Percentiles rank a stretch among this genome's conserved stretches.
These are phyloP conservation scores for Stegana nigrithorax DNA, from an alignment of 2,888 invertebrate species.

Conservation along the genomic window DNA sequence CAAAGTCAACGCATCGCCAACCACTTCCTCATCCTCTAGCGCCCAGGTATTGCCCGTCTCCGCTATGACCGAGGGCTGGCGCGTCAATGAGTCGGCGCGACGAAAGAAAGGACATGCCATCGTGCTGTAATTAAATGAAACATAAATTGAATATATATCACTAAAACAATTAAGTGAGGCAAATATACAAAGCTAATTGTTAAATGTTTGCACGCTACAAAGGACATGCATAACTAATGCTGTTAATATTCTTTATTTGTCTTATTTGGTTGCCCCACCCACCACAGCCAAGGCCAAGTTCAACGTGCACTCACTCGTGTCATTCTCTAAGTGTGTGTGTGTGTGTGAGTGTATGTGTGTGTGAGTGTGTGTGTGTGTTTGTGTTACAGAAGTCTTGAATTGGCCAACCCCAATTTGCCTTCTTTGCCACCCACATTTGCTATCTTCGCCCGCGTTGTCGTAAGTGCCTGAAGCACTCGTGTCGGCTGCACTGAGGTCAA, in stretches of 20 bases:
- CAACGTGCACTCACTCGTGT: slow-evolving; percentile 52
- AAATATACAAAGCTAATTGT: not conserved
- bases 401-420: slow-evolving; percentile 28
- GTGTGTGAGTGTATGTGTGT: slow-evolving; percentile 7
- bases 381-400: slow-evolving; percentile 17
- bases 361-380: slow-evolving; percentile 12
- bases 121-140: slow-evolving; percentile 28
- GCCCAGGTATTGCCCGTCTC: slow-evolving; percentile 63
- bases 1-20: slow-evolving; percentile 70
- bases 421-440: slow-evolving; percentile 5
- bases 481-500: slow-evolving; percentile 40
- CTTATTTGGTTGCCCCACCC: slow-evolving; percentile 3
- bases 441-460: slow-evolving; percentile 8
- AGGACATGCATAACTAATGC: not conserved
- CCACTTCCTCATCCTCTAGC: slow-evolving; percentile 66
- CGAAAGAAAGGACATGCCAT: slow-evolving; percentile 69
- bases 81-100: slow-evolving; percentile 63
- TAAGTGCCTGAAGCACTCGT: slow-evolving; percentile 36
- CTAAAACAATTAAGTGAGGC: not conserved
- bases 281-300: slow-evolving; percentile 50
- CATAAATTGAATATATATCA: not conserved
- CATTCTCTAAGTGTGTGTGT: not conserved
- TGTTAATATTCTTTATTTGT: not conserved
- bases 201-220: not conserved
- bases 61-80: slow-evolving; percentile 64